Base-by-base conservation (phyloP, 2,113 vertebrate genomes). In the Oreochromis aureus region DNA sequence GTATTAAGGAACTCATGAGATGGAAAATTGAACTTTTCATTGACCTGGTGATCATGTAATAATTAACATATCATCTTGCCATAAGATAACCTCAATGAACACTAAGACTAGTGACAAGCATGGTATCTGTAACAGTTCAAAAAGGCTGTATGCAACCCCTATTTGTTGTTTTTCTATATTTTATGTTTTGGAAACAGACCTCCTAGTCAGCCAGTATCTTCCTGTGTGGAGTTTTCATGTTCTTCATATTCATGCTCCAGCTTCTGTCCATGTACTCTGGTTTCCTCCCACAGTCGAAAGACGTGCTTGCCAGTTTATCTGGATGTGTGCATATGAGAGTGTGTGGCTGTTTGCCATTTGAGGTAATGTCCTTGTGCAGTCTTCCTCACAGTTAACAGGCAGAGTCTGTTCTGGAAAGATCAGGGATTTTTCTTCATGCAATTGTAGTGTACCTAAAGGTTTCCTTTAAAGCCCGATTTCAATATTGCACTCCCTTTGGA, bases 21-120 rank as follows among this genome's bases (percentile, higher is more conserved):
- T 89, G 61, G 82, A 73, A 78, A 63, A 80, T 59, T 19, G 18
- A 90, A 89, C 81, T 78, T 91, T 93, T 69, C 85, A 90, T 84
- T 81, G 87, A 87, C 76, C 69, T 89, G 87, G 93, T 94, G 93
- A 91, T 93, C 86, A 82, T 73, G 89, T 22, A 76, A 88, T 91
- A 85, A 89, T 94, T 87, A 92, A 87, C 82, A 87, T 86, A 90
- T 80, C 66, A 32, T 90, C 85, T 82, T 78, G 92, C 94, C 88
- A 90, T 76, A 13, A 6, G 55, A 48, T 91, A 85, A 93, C 84
- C 86, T 39, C 55, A 5, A 36, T 11, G 36, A 73, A 66, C 55
- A 61, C 15, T n/a, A 15, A 79, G 34, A 5, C 15, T 16, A 55
- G 39, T 71, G 58, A 81, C 16, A 59, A 55, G 16, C 79, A 53